Percentiles rank a stretch among this genome's conserved stretches.
Conservation (phyloP, 2,888 invertebrate genomes). For the Caenorhabditis sp. region DNA sequence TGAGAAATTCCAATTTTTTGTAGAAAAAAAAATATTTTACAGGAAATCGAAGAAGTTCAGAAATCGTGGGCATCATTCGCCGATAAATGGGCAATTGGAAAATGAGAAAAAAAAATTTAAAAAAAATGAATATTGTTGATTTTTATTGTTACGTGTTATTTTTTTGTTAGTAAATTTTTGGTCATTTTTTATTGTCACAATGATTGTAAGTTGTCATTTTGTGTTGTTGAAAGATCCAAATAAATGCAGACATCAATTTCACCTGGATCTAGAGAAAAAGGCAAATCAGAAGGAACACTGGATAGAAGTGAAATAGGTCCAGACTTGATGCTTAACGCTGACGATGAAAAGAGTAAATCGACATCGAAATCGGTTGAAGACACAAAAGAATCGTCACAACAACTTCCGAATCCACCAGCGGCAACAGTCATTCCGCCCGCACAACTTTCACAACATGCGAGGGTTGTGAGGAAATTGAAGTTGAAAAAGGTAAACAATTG, state of each 20-base stretch:
- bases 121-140: background rate
- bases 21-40: background rate
- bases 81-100: constrained; percentile 23
- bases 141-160: background rate
- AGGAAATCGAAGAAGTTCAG: constrained; percentile 12
- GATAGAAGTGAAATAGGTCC: background rate
- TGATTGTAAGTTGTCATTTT: background rate
- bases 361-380: background rate
- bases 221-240: background rate
- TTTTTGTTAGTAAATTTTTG: background rate
- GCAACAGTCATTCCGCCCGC: background rate
- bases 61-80: constrained; percentile 13
- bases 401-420: background rate
- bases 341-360: background rate
- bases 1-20: background rate
- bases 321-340: background rate
- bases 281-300: background rate
- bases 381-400: background rate
- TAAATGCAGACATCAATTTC: background rate
- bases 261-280: background rate
- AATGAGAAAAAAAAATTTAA: background rate
- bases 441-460: background rate
- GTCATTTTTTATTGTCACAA: background rate
- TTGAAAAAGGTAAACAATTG: background rate
- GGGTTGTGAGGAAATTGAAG: background rate